A percentile compares a stretch with the other conserved stretches of the same genome.
Evolutionary conservation across 1,140 invertebrate genomes (phyloP).

Genomic region (Nasonia vitripennis): DNA sequence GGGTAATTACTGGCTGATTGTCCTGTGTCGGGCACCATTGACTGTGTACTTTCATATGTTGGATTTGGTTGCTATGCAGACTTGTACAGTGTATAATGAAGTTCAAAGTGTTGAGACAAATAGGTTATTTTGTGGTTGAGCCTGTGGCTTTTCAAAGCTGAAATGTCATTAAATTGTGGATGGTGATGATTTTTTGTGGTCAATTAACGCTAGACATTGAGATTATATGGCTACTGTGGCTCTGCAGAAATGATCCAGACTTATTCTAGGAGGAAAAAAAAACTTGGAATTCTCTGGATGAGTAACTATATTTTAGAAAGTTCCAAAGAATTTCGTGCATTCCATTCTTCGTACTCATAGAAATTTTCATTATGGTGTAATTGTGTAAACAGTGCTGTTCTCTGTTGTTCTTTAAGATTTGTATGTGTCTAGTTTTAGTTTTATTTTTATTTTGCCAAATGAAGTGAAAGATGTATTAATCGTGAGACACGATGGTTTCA

Average conservation of each 20-base stretch:
- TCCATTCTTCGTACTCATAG: neutral
- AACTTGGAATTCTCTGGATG: neutral
- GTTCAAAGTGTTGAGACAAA: conserved; percentile 20
- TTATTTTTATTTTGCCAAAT: neutral
- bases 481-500: neutral
- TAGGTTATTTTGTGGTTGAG: conserved; percentile 42
- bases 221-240: neutral
- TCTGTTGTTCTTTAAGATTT: neutral
- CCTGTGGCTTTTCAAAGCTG: neutral
- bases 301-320: neutral
- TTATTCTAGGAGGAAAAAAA: neutral
- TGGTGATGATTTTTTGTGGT: neutral
- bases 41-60: conserved; percentile 17
- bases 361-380: neutral
- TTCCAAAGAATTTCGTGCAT: neutral
- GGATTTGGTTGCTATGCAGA: conserved; percentile 33
- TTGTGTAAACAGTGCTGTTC: neutral
- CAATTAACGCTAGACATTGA: neutral
- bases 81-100: conserved; percentile 23
- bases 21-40: neutral
- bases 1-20: neutral
- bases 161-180: neutral
- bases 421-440: neutral
- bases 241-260: neutral
- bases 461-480: neutral